Evolutionary conservation across 1,140 invertebrate genomes (phyloP).

Genomic region (Drosophila subpulchrella): DNA sequence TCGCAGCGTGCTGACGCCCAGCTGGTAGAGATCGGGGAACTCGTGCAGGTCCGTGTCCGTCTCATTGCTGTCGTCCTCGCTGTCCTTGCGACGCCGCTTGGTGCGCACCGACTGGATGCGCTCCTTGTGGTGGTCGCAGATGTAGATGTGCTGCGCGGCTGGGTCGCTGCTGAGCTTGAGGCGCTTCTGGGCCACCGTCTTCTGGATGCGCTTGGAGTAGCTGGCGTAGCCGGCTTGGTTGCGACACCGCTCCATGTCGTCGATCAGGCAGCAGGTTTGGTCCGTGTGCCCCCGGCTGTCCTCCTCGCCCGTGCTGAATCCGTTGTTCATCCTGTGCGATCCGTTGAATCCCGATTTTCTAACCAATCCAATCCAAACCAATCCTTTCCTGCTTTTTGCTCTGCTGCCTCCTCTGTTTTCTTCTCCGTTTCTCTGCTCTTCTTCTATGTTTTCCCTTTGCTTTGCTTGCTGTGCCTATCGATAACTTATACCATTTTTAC

Average conservation of each 20-base stretch:
- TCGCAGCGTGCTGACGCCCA: constrained; percentile 96
- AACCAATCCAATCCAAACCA: not conserved
- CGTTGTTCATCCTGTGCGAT: constrained; percentile 88
- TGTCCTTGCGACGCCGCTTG: constrained; percentile 94
- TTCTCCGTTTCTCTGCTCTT: constrained; percentile 6
- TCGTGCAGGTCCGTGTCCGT: constrained; percentile 95
- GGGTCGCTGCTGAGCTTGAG: constrained; percentile 95
- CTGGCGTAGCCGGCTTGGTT: constrained; percentile 95
- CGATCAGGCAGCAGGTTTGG: constrained; percentile 97
- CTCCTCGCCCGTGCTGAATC: constrained; percentile 95
- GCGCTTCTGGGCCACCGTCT: constrained; percentile 96
- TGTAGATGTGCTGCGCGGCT: constrained; percentile 96
- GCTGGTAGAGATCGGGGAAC: constrained; percentile 94
- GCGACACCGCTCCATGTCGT: constrained; percentile 94
- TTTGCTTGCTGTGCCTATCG: not conserved
- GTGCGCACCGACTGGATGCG: constrained; percentile 96
- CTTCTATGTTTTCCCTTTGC: constrained; percentile 1
- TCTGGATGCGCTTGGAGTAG: constrained; percentile 98
- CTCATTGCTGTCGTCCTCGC: constrained; percentile 96
- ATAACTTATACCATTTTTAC: no score
- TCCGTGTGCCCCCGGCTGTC: constrained; percentile 92
- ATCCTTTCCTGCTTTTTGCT: constrained; percentile 4
- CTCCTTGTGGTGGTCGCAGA: constrained; percentile 98
- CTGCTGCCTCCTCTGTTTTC: constrained; percentile 8
- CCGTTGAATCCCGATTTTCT: not conserved